These are phyloP conservation scores for Tolmerus cingulatus DNA, from an alignment of 2,888 invertebrate species.

Conservation along the genomic window DNA sequence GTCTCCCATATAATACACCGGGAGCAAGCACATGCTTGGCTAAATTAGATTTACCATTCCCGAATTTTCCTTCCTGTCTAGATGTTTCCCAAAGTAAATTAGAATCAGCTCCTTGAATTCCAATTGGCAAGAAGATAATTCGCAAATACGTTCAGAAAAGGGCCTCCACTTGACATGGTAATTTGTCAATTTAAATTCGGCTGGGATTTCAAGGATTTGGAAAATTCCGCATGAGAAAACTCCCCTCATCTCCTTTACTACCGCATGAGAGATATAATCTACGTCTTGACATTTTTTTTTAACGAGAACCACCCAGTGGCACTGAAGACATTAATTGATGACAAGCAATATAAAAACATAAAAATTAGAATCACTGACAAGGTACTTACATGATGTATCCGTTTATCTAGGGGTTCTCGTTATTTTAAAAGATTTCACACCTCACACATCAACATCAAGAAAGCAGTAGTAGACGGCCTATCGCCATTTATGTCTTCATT, in stretches of 20 bases:
- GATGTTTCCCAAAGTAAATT: background rate
- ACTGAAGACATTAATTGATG: background rate
- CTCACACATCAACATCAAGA: background rate
- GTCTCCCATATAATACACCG: background rate
- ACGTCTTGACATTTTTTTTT: background rate
- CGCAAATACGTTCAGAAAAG: slow-evolving; percentile 31
- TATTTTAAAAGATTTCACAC: background rate
- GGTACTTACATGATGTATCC: background rate
- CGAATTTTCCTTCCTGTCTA: background rate
- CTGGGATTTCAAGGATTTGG: slow-evolving; percentile 20
- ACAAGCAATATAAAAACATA: background rate
- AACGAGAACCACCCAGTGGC: background rate
- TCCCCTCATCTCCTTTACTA: background rate
- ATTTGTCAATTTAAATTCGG: slow-evolving; percentile 38
- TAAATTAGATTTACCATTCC: slow-evolving; percentile 26
- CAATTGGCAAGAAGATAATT: slow-evolving; percentile 32
- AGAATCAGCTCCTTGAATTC: slow-evolving; percentile 35
- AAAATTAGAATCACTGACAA: background rate
- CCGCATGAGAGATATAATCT: background rate
- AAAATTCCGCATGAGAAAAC: slow-evolving; percentile 13
- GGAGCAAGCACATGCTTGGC: background rate
- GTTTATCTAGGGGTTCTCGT: background rate
- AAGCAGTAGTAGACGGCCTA: no score
- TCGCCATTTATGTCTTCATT: no score
- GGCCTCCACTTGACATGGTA: slow-evolving; percentile 38